phyloP scores from a whole-genome alignment of 64 coral and sea anemone genomes.

The Catalaphyllia jardinei region DNA sequence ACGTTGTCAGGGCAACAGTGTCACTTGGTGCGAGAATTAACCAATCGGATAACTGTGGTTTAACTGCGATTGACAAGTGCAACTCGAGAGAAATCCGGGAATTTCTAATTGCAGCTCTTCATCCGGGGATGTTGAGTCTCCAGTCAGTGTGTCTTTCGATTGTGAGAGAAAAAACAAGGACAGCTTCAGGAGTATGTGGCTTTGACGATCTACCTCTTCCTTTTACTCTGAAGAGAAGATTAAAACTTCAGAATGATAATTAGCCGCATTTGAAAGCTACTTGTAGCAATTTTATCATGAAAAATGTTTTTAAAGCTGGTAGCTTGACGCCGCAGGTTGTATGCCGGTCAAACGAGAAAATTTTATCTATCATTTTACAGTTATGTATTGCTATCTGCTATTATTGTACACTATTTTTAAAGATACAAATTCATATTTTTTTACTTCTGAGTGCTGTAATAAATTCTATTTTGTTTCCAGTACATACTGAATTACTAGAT shows the following conservation, averaged over 20 bases:
- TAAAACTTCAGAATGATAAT: not conserved
- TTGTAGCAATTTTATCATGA: too few species aligned
- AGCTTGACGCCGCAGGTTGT: too few species aligned
- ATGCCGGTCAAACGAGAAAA: too few species aligned
- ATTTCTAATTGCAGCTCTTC: slow-evolving; percentile 3
- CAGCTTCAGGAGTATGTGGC: not conserved
- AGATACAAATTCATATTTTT: too few species aligned
- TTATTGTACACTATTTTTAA: too few species aligned
- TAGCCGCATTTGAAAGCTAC: not conserved
- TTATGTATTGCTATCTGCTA: too few species aligned
- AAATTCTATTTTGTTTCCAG: too few species aligned
- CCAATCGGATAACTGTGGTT: slow-evolving; percentile 34
- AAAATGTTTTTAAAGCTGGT: too few species aligned
- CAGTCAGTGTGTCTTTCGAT: slow-evolving; percentile 1
- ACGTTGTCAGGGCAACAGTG: slow-evolving; percentile 37
- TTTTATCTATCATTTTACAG: too few species aligned
- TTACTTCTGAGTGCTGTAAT: too few species aligned
- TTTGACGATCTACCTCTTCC: slow-evolving; percentile 27
- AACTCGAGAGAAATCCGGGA: slow-evolving; percentile 33
- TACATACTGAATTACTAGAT: too few species aligned
- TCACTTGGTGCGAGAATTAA: slow-evolving; percentile 54
- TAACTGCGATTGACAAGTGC: slow-evolving; percentile 64
- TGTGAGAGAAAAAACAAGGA: not conserved
- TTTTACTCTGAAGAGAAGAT: not conserved
- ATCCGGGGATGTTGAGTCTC: not conserved